Conservation (phyloP, 1,140 invertebrate genomes). For the Drosophila yakuba region DNA sequence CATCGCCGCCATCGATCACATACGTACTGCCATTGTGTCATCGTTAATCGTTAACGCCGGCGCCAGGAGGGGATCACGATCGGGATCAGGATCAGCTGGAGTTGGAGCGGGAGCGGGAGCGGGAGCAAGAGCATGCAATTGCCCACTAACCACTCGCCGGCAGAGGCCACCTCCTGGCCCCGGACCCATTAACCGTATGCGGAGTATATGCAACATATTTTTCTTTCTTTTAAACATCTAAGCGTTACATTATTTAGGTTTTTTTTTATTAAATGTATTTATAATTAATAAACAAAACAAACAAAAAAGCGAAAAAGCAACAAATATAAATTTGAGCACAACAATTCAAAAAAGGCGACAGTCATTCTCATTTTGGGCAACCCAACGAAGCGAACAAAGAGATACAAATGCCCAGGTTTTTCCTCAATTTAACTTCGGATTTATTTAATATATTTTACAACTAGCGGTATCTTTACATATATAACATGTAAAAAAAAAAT, state of each 20-base stretch:
- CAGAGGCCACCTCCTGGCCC: slow-evolving; percentile 5
- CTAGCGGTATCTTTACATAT: slow-evolving; percentile 84
- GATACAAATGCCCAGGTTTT: neutral
- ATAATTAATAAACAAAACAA: slow-evolving; percentile 75
- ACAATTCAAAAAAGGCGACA: slow-evolving; percentile 11
- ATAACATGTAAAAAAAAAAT: slow-evolving; percentile 83
- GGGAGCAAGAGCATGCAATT: neutral
- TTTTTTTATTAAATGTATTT: slow-evolving; percentile 83
- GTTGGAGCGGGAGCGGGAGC: neutral
- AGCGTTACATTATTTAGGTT: slow-evolving; percentile 82
- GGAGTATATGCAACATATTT: slow-evolving; percentile 59
- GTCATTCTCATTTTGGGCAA: neutral
- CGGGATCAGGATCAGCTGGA: neutral
- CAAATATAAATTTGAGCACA: slow-evolving; percentile 79
- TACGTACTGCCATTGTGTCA: slow-evolving; percentile 50
- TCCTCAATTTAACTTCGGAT: slow-evolving; percentile 36
- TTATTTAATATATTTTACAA: slow-evolving; percentile 69
- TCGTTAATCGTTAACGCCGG: slow-evolving; percentile 34
- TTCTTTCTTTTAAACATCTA: slow-evolving; percentile 74
- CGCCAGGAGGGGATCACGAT: slow-evolving; percentile 2
- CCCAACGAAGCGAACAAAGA: neutral
- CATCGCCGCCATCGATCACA: slow-evolving; percentile 42
- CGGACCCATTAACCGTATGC: slow-evolving; percentile 34
- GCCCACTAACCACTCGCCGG: neutral
- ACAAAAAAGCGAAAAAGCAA: slow-evolving; percentile 50